Percentiles rank a stretch among this genome's conserved stretches.
phyloP scores from a whole-genome alignment of 2,888 invertebrate genomes.

The Minunthozetes semirufus region DNA sequence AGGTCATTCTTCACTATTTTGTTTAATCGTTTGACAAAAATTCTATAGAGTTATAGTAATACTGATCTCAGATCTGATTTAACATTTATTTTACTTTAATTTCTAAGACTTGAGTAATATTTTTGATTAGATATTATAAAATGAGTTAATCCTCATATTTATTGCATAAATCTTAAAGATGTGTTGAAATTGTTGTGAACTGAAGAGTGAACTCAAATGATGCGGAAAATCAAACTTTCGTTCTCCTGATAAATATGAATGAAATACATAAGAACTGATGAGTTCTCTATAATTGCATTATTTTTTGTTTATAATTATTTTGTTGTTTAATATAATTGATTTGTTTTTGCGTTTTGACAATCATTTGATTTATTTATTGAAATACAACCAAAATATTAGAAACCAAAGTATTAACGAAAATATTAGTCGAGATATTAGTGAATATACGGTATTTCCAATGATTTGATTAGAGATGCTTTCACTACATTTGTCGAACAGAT shows the following conservation, averaged over 20 bases:
- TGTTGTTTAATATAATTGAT: not conserved
- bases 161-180: no score
- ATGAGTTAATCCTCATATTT: no score
- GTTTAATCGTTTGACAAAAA: no score
- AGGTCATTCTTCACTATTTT: no score
- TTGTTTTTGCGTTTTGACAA: not conserved
- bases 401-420: not conserved
- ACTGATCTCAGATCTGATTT: no score
- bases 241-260: not conserved
- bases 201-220: slow-evolving; percentile 11
- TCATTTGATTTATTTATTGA: no score
- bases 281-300: not conserved
- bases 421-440: not conserved
- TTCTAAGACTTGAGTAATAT: no score
- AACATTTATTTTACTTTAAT: no score
- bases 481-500: not conserved
- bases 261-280: not conserved
- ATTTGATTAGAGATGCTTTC: not conserved
- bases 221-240: slow-evolving; percentile 22
- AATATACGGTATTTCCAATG: not conserved
- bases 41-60: no score
- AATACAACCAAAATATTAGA: not conserved
- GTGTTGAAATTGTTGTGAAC: no score
- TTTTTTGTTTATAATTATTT: no score
- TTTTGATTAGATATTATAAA: no score